Conservation (phyloP, 2,797 vertebrate genomes). For the Poeciliopsis infans region DNA sequence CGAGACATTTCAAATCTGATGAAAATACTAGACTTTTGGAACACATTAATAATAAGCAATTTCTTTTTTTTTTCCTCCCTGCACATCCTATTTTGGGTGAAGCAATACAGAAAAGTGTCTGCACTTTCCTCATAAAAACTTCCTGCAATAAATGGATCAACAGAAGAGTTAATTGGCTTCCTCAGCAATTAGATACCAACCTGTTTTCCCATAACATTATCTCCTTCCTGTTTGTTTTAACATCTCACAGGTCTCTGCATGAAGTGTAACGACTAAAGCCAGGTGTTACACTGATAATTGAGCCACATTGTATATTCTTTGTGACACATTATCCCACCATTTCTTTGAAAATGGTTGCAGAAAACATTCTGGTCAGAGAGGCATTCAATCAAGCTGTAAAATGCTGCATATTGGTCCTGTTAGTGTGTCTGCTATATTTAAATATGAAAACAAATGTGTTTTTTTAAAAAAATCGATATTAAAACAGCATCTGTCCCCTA, state of each 20-base stretch:
- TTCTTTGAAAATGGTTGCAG: constrained; percentile 67
- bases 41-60: constrained; percentile 60
- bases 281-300: constrained; percentile 80
- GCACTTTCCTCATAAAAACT: not conserved
- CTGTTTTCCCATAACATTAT: constrained; percentile 41
- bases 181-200: constrained; percentile 19
- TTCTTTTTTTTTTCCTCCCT: constrained; percentile 37
- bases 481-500: constrained; percentile 31
- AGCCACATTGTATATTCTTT: constrained; percentile 73
- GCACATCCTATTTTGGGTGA: constrained; percentile 27
- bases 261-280: constrained; percentile 64
- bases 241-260: constrained; percentile 60
- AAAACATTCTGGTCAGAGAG: constrained; percentile 47
- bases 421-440: constrained; percentile 57
- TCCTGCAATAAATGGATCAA: constrained; percentile 7
- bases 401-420: constrained; percentile 41
- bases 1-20: constrained; percentile 73
- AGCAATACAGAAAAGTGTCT: constrained; percentile 32
- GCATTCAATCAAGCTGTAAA: constrained; percentile 54
- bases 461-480: constrained; percentile 53
- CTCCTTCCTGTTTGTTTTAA: constrained; percentile 19
- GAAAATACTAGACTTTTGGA: constrained; percentile 53
- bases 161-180: constrained; percentile 29
- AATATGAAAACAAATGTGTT: constrained; percentile 41
- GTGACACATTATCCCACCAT: constrained; percentile 61